Evolutionary conservation across 2,888 invertebrate species (phyloP).

Genomic region (Scaptomyza flava): DNA sequence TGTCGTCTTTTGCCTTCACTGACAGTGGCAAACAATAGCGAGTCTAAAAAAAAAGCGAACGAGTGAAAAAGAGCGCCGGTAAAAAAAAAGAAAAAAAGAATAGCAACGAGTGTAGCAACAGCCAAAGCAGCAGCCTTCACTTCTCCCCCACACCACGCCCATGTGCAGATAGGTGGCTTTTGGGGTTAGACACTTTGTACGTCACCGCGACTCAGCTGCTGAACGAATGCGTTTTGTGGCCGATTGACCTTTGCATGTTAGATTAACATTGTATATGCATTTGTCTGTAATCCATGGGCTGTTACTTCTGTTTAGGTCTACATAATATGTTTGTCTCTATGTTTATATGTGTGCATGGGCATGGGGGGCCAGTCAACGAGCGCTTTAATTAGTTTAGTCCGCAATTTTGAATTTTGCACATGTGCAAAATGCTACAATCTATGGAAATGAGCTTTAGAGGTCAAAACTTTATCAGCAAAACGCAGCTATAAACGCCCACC

Average conservation of each 20-base stretch:
- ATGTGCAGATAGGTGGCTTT: constrained; percentile 23
- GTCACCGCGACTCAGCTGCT: constrained; percentile 39
- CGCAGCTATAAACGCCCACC: constrained; percentile 41
- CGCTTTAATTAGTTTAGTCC: constrained; percentile 68
- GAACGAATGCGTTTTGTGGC: constrained; percentile 62
- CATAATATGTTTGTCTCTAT: not conserved
- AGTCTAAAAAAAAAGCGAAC: constrained; percentile 44
- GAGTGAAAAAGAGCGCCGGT: constrained; percentile 48
- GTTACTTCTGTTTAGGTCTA: constrained; percentile 3
- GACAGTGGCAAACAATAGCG: constrained; percentile 67
- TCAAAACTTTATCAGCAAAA: constrained; percentile 62
- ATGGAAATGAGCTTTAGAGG: constrained; percentile 66
- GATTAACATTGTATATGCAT: constrained; percentile 71
- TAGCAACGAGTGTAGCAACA: constrained; percentile 28
- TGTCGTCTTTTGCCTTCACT: constrained; percentile 12
- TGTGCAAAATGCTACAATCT: constrained; percentile 63
- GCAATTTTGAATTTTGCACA: constrained; percentile 44
- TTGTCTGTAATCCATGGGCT: constrained; percentile 3
- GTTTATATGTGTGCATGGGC: not conserved
- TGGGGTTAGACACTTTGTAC: constrained; percentile 22
- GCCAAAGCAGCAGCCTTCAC: constrained; percentile 7
- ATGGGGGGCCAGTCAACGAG: constrained; percentile 16
- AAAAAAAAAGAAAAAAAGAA: constrained; percentile 14
- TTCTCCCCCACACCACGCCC: not conserved
- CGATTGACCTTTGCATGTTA: constrained; percentile 79